Percentiles rank a stretch among this genome's conserved stretches.
Evolutionary conservation across 2,888 invertebrate genomes (phyloP).

Genomic region (Campoplex nolae): DNA sequence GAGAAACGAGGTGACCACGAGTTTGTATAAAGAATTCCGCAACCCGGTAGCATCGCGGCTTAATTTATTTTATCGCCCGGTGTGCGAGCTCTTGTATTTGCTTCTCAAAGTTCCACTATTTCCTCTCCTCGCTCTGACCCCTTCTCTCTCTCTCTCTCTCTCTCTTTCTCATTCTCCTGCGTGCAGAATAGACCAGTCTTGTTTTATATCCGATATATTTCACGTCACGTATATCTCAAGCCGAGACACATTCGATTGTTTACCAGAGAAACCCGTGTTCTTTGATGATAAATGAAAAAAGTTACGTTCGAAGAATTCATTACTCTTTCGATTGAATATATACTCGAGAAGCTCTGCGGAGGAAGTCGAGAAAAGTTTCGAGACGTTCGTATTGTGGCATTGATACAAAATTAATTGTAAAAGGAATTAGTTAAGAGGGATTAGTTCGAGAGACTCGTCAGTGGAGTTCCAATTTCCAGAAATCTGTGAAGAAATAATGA

Average conservation of each 20-base stretch:
- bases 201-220: slow-evolving; percentile 35
- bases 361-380: too few relatives aligned
- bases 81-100: slow-evolving; percentile 27
- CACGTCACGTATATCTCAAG: background rate
- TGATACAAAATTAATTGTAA: background rate
- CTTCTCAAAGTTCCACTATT: slow-evolving; percentile 20
- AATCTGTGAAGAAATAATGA: background rate
- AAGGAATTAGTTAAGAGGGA: background rate
- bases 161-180: background rate
- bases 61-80: slow-evolving; percentile 82
- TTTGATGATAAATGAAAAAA: background rate
- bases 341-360: too few relatives aligned
- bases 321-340: too few relatives aligned
- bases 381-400: too few relatives aligned
- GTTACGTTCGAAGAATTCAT: too few relatives aligned
- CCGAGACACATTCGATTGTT: background rate
- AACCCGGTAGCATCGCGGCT: slow-evolving; percentile 80
- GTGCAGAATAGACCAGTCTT: background rate
- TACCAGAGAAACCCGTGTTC: background rate
- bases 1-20: slow-evolving; percentile 61
- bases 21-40: slow-evolving; percentile 70
- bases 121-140: background rate
- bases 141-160: background rate
- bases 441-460: too few relatives aligned
- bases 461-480: too few relatives aligned